Evolutionary conservation across 1,140 invertebrate species (phyloP).

Genomic region (Anastatus disparis): DNA sequence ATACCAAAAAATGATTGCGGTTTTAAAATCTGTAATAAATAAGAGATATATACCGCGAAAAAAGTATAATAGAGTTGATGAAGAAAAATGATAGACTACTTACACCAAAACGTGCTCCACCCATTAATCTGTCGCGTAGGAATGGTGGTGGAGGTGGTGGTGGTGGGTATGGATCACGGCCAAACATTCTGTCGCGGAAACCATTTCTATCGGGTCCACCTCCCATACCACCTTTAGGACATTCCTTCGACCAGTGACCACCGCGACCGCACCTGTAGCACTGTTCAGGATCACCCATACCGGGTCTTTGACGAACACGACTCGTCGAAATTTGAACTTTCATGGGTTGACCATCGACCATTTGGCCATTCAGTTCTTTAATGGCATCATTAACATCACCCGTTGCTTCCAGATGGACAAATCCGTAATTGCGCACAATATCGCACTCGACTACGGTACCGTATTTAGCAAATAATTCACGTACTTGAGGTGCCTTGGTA

Average conservation of each 20-base stretch:
- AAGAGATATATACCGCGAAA: too few species aligned
- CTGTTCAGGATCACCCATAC: constrained; percentile 94
- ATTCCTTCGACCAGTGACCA: constrained; percentile 95
- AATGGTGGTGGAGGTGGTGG: constrained; percentile 87
- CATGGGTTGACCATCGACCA: constrained; percentile 86
- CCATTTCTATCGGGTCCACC: constrained; percentile 77
- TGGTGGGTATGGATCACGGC: constrained; percentile 84
- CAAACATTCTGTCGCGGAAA: constrained; percentile 84
- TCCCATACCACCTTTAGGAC: constrained; percentile 78
- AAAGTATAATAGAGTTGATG: constrained; percentile 26
- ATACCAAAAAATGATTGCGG: too few species aligned
- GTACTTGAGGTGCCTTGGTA: constrained; percentile 87
- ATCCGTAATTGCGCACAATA: constrained; percentile 91
- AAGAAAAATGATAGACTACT: constrained; percentile 56
- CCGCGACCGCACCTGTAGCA: constrained; percentile 93
- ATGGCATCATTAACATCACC: constrained; percentile 86
- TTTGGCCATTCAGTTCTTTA: constrained; percentile 85
- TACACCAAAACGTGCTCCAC: constrained; percentile 80
- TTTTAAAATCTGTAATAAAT: too few species aligned
- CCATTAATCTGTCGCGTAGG: constrained; percentile 86
- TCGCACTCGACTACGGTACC: constrained; percentile 91
- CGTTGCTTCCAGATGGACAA: constrained; percentile 87
- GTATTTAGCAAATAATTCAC: constrained; percentile 86
- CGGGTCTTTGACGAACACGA: constrained; percentile 89
- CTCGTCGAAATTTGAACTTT: constrained; percentile 92